A percentile compares a stretch with the other conserved stretches of the same genome.
phyloP scores from a whole-genome alignment of 2,797 vertebrate genomes.

The Agapornis canus region DNA sequence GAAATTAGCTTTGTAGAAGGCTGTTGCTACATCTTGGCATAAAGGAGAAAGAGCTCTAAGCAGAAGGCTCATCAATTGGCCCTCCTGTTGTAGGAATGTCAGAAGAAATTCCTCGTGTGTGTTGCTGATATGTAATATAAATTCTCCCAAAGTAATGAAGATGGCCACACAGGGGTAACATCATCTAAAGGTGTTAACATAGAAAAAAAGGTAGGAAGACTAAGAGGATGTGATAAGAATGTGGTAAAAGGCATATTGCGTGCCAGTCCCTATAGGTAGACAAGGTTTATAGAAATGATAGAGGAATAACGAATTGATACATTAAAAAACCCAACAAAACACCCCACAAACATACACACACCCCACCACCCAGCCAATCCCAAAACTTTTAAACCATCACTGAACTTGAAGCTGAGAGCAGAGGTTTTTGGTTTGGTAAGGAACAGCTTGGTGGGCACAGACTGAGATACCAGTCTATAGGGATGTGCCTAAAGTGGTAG shows the following conservation, averaged over 20 bases:
- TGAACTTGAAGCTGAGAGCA: background rate
- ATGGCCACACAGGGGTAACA: background rate
- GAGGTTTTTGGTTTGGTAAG: background rate
- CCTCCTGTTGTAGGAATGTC: background rate
- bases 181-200: background rate
- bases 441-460: background rate
- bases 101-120: background rate
- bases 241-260: background rate
- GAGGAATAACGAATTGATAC: background rate
- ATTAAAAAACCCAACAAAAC: background rate
- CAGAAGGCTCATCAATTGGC: background rate
- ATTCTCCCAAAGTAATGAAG: background rate
- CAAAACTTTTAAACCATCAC: background rate
- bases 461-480: background rate
- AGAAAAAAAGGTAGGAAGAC: background rate
- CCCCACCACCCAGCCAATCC: background rate
- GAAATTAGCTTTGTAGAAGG: background rate
- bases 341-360: background rate
- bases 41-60: background rate
- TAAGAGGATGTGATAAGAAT: background rate
- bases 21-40: background rate
- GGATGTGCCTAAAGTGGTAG: background rate
- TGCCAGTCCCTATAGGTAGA: background rate
- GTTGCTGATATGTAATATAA: background rate
- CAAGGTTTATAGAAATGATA: background rate